Base-by-base conservation (phyloP, 2,797 vertebrate species). In the Sebastes hopkinsi region DNA sequence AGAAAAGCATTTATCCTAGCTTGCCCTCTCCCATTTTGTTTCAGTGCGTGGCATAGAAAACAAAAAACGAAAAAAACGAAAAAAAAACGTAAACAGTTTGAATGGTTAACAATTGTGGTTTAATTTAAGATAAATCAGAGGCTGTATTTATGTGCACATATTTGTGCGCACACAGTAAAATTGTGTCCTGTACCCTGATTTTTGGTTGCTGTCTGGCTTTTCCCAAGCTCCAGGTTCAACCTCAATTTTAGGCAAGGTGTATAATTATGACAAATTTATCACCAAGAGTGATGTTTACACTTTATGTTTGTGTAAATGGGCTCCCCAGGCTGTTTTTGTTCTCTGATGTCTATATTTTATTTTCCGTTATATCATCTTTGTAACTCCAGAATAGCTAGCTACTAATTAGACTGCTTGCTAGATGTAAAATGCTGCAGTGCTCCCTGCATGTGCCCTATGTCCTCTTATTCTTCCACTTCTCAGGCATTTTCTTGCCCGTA, bases 401-500 rank as follows among this genome's bases (percentile, higher is more conserved):
- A 13, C 64, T 38, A 62, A 55, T 79, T 22, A 60, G 58, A 72
- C 70, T 70, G 38, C 5, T 25, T 34, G 32, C 9, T 38, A 36
- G 46, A 61, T 66, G 72, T 73, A 22, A 61, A 65, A 73, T 36
- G 18, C 56, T 68, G 64, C 42, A 8, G 14, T 30, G 2, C 52
- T 46, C 36, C 54, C 77, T 67, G 56, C 32, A 73, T 73, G 70
- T 38, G 62, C 62, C 70, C 46, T 67, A 36, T 20, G 58, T 73
- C 32, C 62, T 73, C 38, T 67, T 50, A 60, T 46, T 50, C 25
- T 67, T 1, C 36, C 5, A 54, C 38, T 32, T 72, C 54, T 38
- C 9, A 70, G 32, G 6, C 23, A 59, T 71, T 67, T 52, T 27
- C 62, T 65, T 6, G 36, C 0, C 36, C 36, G 36, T 0, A 38